Percentiles rank a stretch among this genome's conserved stretches.
phyloP scores from a whole-genome alignment of 1,140 invertebrate species.

The fruit fly (Drosophila melanogaster) region Release_6_plus_ISO1_MT NT_037436.4:11400501-11401000 shows the following conservation, averaged over 20 bases:
- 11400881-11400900: conserved; percentile 17
- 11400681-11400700: rapidly evolving
- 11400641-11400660: conserved; percentile 24
- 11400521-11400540: conserved; percentile 1
- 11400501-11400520: conserved; percentile 9
- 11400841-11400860: too few relatives aligned
- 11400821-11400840: not conserved
- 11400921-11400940: conserved; percentile 69
- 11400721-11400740: not conserved
- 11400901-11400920: conserved; percentile 24
- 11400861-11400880: not conserved
- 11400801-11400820: too few relatives aligned
- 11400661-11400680: conserved; percentile 31
- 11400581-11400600: conserved; percentile 72
- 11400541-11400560: conserved; percentile 33
- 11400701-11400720: not conserved
- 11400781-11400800: too few relatives aligned
- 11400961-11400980: conserved; percentile 34
- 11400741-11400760: too few relatives aligned
- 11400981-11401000: conserved; percentile 8
- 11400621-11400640: conserved; percentile 68
- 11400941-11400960: conserved; percentile 80
- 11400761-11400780: too few relatives aligned
- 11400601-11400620: conserved; percentile 80
- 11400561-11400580: conserved; percentile 41